Evolutionary conservation across 37 sponge, comb jelly and placozoan genomes (phyloP), one percentile per base, ranked within the genome.

Genomic region (Geodia barretti): DNA sequence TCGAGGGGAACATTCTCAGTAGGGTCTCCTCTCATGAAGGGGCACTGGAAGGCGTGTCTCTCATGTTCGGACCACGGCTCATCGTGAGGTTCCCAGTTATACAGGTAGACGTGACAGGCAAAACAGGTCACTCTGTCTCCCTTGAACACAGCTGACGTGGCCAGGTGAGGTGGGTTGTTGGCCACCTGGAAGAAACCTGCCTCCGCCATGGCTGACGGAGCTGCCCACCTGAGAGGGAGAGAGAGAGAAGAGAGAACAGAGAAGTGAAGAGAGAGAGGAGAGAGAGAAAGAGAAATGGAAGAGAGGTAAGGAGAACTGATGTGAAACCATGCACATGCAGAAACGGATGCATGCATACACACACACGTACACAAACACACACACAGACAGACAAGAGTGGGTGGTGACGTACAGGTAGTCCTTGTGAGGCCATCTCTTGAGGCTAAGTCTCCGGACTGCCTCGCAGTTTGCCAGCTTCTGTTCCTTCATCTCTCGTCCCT

Each of bases 51-150:
- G 58, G 88, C 86, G 74, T 92, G 92, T 0, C 92, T 79, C 62
- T 88, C 89, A 41, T 92, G 92, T 59, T 92, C 92, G 64, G 88
- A 87, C 91, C 86, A 89, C 32, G 90, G 90, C 26, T 89, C 90
- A 42, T 89, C 90, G 1, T 79, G 64, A 20, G 85, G 75, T 42
- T 83, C 80, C 90, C 90, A 89, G 70, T 81, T 73, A 63, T 84
- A 74, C 33, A 89, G 76, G 81, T 84, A 84, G 42, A 84, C 71
- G 43, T 70, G 61, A 66, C 90, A 89, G 24, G 70, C 31, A 74
- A 89, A 89, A 54, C 90, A 89, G 7, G 85, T 59, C 47, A 79
- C 80, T 1, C 85, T 43, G 72, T 89, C 90, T 41, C 77, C 85
- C 24, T 80, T 68, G 25, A 35, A 25, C 14, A 36, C 39, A 40